Base-by-base conservation (phyloP, 2,888 invertebrate species). In the Orchestes rusci region DNA sequence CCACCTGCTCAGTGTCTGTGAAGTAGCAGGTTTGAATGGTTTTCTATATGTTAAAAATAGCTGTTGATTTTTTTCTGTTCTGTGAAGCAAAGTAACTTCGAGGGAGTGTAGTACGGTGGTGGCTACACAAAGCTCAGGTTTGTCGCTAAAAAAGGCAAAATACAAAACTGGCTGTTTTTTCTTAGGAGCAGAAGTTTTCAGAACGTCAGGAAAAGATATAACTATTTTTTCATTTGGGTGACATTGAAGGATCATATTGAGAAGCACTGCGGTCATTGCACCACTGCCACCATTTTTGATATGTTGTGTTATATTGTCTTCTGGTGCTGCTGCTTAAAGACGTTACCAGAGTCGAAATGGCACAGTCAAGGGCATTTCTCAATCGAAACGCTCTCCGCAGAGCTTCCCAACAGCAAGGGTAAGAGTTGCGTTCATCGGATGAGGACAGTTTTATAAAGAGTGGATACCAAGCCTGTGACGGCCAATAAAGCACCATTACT, bases 211-310 rank as follows among this genome's bases (percentile, higher is more conserved):
- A 7, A 23, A 7, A 23, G 5, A 23, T 23, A 23, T 23, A 23
- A 7, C 10, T 7, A 23, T 10, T 23, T 23, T 23, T 23, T 23
- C 23, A 23, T 23, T 23, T 23, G 7, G 7, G 7, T 23, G 23
- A 7, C 5, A 7, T 7, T 23, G 23, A 7, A 23, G 23, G 23
- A 7, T 23, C 7, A 23, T 7, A 23, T 7, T 23, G 23, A 23
- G 23, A 23, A 10, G 10, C 10, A 23, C 23, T 10, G 5, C 10
- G 7, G 7, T 7, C 10, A 23, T 10, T 35, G 44, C 57, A 51
- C 39, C 51, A 58, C 5, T 36, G n/a, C 50, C 51, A 42, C 57
- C 57, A 58, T 8, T 45, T 39, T 10, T 34, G 46, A 13, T 56
- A 47, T 4, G 51, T 46, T n/a, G 39, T 45, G 13, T 37, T 35